These are phyloP conservation scores for Lethrus apterus DNA, from an alignment of 1,140 invertebrate species.

Conservation along the genomic window DNA sequence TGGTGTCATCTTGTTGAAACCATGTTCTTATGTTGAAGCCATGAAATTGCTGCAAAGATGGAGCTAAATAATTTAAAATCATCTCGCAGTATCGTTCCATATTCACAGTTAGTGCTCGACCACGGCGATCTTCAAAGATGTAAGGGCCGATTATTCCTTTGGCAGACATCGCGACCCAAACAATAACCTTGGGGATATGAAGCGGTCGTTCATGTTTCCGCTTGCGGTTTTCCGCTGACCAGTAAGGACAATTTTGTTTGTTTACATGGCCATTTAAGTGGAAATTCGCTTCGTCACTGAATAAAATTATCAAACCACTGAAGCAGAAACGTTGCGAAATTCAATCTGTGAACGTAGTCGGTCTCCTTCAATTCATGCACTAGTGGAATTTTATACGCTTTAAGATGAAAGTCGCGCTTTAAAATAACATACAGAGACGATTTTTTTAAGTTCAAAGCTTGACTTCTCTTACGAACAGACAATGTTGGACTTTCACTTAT, in stretches of 20 bases:
- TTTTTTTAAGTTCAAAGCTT: no score
- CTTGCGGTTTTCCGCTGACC: constrained; percentile 7
- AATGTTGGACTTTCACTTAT: no score
- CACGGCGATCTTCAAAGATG: not conserved
- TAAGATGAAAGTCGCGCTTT: no score
- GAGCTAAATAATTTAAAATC: not conserved
- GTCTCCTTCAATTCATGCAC: not conserved
- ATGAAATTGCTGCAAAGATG: constrained; percentile 1
- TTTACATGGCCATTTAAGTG: constrained; percentile 1
- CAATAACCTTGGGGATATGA: constrained; percentile 8
- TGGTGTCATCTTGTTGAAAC: not conserved
- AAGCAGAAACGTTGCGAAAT: not conserved
- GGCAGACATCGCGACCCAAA: constrained; percentile 17
- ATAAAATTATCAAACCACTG: not conserved
- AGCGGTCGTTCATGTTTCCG: constrained; percentile 6
- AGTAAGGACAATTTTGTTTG: constrained; percentile 9
- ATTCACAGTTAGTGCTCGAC: not conserved
- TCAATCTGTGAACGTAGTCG: not conserved
- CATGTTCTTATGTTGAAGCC: not conserved
- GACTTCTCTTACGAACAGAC: no score
- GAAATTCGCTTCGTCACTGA: constrained; percentile 1
- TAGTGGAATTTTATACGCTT: not conserved
- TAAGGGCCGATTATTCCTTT: constrained; percentile 6
- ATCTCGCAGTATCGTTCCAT: not conserved
- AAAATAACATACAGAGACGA: no score